Conservation (phyloP, 2,888 invertebrate species). For the Limnephilus lunatus region DNA sequence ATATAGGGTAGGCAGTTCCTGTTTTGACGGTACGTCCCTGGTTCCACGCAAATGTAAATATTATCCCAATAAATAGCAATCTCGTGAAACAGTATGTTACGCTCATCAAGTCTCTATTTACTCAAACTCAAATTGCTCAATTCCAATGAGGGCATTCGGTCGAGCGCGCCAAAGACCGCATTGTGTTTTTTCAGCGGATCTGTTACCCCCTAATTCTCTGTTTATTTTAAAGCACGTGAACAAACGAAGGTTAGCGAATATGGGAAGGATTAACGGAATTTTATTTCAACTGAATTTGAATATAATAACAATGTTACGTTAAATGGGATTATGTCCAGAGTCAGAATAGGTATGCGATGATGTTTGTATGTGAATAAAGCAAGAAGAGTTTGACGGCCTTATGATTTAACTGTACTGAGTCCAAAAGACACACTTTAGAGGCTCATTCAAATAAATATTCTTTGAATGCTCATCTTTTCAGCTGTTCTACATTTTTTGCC, state of each 20-base stretch:
- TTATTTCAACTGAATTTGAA: neutral
- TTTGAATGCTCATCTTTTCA: too few species aligned
- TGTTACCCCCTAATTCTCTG: neutral
- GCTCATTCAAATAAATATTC: too few species aligned
- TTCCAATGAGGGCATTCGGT: neutral
- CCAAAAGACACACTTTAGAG: too few species aligned
- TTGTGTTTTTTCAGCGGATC: conserved; percentile 27
- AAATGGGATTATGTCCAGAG: neutral
- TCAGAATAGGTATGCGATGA: neutral
- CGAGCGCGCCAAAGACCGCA: neutral
- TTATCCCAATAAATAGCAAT: neutral
- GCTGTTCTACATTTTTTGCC: too few species aligned
- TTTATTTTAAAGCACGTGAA: neutral
- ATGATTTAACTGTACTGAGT: too few species aligned
- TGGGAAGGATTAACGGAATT: neutral
- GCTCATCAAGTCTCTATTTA: conserved; percentile 30
- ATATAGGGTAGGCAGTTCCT: too few species aligned
- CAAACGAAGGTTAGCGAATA: neutral
- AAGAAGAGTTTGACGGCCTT: too few species aligned
- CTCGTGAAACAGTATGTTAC: neutral
- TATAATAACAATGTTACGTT: neutral
- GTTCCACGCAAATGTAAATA: neutral
- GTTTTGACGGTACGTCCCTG: too few species aligned
- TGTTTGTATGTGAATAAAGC: too few species aligned
- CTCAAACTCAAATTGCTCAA: conserved; percentile 2